Evolutionary conservation across 1,140 invertebrate species (phyloP), one percentile per base, ranked within the genome.

Genomic region (Drosophila busckii): DNA sequence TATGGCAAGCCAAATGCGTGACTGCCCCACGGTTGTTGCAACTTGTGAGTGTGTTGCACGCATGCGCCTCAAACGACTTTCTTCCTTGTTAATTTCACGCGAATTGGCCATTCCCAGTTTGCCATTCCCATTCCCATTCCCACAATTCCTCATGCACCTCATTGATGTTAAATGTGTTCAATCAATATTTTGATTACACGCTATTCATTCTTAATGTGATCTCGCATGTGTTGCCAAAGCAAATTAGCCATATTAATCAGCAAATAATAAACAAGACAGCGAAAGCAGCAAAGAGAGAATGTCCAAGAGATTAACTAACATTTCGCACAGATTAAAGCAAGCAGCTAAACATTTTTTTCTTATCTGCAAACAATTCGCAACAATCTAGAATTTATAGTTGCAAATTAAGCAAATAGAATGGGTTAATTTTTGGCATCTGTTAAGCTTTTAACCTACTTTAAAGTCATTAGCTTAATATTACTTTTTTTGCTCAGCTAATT

Each of bases 171-270:
- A 70, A 80, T 80, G 44, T 70, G 69, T 40, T 75, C 75, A 82
- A 82, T 80, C 65, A 80, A 75, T 64, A 59, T 59, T 73, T 82
- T 69, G 45, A 80, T 59, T 82, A 61, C 44, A 31, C 34, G 65
- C 61, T 40, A 75, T 82, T 69, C 49, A 75, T 80, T 80, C n/a
- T 53, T 34, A 48, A 56, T 56, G 37, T 44, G 53, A 28, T 42
- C 37, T 23, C 32, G n/a, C n/a, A 62, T 42, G 52, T 56, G 59
- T 56, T 62, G 59, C 42, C 17, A 37, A 31, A 50, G 17, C 44
- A 42, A 62, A 62, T 62, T 52, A 34, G 35, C 16, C 20, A 23
- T 29, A 56, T 56, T 62, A 48, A 62, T 62, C 59, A 56, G 17
- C 7, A 15, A 12, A 8, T 31, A 9, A 10, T 12, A 12, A 8